Base-by-base conservation (phyloP, 2,797 vertebrate species). In the Melanotaenia nigrans region DNA sequence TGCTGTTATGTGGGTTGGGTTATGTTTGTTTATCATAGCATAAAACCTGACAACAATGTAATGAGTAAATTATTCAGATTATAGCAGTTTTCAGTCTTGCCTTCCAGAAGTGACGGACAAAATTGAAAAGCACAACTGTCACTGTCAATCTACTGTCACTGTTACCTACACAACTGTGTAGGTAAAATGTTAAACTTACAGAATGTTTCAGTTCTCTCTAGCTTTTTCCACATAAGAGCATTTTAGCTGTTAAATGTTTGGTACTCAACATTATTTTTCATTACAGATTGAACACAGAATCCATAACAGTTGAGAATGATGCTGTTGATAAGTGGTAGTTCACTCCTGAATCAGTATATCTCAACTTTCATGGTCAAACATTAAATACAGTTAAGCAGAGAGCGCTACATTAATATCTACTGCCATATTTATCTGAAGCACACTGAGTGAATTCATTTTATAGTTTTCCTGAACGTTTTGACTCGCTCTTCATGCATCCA, bases 111-210 rank as follows among this genome's bases (percentile, higher is more conserved):
- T 28, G 3, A 28, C 32, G n/a, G 42, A 42, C 63, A 7, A 47
- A 47, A 47, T n/a, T n/a, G 16, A 79, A 80, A 80, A 53, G 58
- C 40, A 56, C 69, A 78, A 59, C 72, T 76, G 56, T 77, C 32
- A n/a, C n/a, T n/a, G n/a, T n/a, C n/a, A n/a, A n/a, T n/a, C n/a
- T n/a, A n/a, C n/a, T n/a, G n/a, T n/a, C n/a, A n/a, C n/a, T n/a
- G n/a, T n/a, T n/a, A n/a, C n/a, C n/a, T n/a, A n/a, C n/a, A n/a
- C n/a, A n/a, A n/a, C n/a, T n/a, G n/a, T n/a, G 33, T 24, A 25
- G 36, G 55, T 20, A 57, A 65, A 69, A 61, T 68, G 65, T 65
- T 61, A 65, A 42, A 51, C 42, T 38, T 61, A 65, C 13, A 60
- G 24, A 25, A 57, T 18, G 22, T 64, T 53, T 75, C 20, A 8